A percentile compares a stretch with the other conserved stretches of the same genome.
Conservation (phyloP, 2,888 invertebrate genomes). For the Crepidodera aurea region DNA sequence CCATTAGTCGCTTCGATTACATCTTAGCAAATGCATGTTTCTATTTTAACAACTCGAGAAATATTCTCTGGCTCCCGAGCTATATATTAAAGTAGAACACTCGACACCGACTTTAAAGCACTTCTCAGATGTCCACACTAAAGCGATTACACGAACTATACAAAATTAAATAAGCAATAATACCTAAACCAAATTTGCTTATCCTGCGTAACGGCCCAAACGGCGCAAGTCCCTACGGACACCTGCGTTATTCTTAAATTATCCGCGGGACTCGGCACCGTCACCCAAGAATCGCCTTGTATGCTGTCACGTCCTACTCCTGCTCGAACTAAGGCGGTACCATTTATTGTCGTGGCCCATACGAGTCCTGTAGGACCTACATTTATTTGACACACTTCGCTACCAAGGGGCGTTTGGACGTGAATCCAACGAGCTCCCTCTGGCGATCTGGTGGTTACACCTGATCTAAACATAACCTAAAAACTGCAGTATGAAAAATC, state of each 20-base stretch:
- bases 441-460: slow-evolving; percentile 81
- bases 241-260: slow-evolving; percentile 77
- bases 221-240: slow-evolving; percentile 81
- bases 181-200: slow-evolving; percentile 89
- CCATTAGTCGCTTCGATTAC: too few relatives aligned
- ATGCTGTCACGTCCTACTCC: slow-evolving; percentile 81
- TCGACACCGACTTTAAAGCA: too few relatives aligned
- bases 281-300: slow-evolving; percentile 78
- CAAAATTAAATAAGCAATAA: too few relatives aligned
- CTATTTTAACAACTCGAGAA: too few relatives aligned
- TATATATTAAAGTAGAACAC: too few relatives aligned
- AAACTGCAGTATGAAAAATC: not conserved
- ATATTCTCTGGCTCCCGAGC: too few relatives aligned
- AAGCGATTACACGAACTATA: too few relatives aligned
- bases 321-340: slow-evolving; percentile 81
- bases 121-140: too few relatives aligned
- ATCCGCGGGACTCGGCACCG: slow-evolving; percentile 78
- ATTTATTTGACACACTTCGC: slow-evolving; percentile 85
- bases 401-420: slow-evolving; percentile 77
- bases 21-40: too few relatives aligned
- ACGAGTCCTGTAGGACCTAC: slow-evolving; percentile 87
- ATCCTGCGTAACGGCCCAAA: slow-evolving; percentile 84
- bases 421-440: slow-evolving; percentile 89
- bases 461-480: slow-evolving; percentile 84
- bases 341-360: slow-evolving; percentile 88